A percentile compares a stretch with the other conserved stretches of the same genome.
Evolutionary conservation across 92 coral and sea anemone species (phyloP).

Genomic region (Paramuricea clavata): DNA sequence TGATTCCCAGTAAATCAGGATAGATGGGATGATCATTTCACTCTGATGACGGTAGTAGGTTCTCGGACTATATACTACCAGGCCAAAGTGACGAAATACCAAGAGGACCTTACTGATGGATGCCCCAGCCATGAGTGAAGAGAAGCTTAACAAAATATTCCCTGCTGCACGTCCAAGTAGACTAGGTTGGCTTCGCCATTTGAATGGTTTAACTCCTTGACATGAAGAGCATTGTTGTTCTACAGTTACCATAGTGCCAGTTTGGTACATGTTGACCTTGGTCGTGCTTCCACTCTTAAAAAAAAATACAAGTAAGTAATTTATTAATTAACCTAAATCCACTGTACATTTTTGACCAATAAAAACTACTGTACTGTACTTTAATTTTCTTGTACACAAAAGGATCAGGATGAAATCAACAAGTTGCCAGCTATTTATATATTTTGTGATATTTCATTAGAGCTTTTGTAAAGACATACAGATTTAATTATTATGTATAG

Average conservation of each 20-base stretch:
- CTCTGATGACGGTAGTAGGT: neutral
- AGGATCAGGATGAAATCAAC: constrained; percentile 1
- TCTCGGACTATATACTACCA: constrained; percentile 7
- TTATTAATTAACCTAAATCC: no score
- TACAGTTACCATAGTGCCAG: constrained; percentile 25
- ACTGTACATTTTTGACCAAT: no score
- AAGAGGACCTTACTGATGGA: constrained; percentile 1
- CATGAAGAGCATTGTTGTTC: constrained; percentile 1
- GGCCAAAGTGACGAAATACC: constrained; percentile 9
- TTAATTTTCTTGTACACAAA: no score
- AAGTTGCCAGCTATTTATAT: neutral
- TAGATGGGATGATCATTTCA: neutral
- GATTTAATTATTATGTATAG: neutral
- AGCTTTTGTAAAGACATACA: neutral
- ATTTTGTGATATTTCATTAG: neutral
- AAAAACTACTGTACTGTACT: no score
- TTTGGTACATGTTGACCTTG: no score
- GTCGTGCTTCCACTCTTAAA: neutral
- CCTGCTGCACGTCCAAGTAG: constrained; percentile 5
- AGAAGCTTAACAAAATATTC: neutral
- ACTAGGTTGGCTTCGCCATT: constrained; percentile 12
- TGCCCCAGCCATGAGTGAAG: constrained; percentile 2
- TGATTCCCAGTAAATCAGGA: constrained; percentile 2
- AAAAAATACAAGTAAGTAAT: neutral
- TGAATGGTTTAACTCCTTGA: neutral